A percentile compares a stretch with the other conserved stretches of the same genome.
Evolutionary conservation across 2,888 invertebrate species (phyloP).

Genomic region (Scaptomyza parva): DNA sequence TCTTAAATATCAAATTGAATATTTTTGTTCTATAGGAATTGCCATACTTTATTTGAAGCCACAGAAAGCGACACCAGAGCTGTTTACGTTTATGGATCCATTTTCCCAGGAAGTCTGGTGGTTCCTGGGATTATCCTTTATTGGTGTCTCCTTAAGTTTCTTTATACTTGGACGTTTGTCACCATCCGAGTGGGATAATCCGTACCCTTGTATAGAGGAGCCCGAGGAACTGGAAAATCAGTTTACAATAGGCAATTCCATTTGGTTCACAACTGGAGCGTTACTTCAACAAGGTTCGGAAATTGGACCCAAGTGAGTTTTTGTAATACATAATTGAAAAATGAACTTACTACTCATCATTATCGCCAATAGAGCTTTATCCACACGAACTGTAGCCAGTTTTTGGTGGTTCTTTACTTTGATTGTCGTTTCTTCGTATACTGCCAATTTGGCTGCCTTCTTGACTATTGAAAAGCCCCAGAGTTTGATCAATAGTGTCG

Average conservation of each 20-base stretch:
- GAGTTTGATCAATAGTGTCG: slow-evolving; percentile 90
- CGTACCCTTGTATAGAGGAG: slow-evolving; percentile 93
- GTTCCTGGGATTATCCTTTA: slow-evolving; percentile 90
- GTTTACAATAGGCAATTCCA: slow-evolving; percentile 91
- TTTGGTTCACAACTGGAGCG: slow-evolving; percentile 96
- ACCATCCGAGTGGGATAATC: slow-evolving; percentile 95
- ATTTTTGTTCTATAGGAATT: slow-evolving; percentile 87
- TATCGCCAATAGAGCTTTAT: slow-evolving; percentile 88
- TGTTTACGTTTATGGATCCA: slow-evolving; percentile 96
- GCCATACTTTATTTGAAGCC: slow-evolving; percentile 95
- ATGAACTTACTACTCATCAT: not conserved
- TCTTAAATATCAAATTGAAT: not conserved
- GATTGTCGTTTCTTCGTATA: slow-evolving; percentile 92
- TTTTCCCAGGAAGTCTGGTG: slow-evolving; percentile 94
- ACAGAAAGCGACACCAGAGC: slow-evolving; percentile 91
- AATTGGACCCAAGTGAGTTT: slow-evolving; percentile 91
- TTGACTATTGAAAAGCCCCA: slow-evolving; percentile 92
- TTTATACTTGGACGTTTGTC: slow-evolving; percentile 92
- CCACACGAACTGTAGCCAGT: slow-evolving; percentile 93
- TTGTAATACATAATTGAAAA: not conserved
- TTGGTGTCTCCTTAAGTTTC: slow-evolving; percentile 91
- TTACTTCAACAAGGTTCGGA: slow-evolving; percentile 95
- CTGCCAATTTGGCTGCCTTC: slow-evolving; percentile 96
- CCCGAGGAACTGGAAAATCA: slow-evolving; percentile 93
- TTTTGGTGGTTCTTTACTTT: slow-evolving; percentile 96